Percentiles rank a stretch among this genome's conserved stretches.
These are phyloP conservation scores for Sternarchorhynchus goeldii DNA, from an alignment of 2,797 vertebrate genomes.

Conservation along the genomic window DNA sequence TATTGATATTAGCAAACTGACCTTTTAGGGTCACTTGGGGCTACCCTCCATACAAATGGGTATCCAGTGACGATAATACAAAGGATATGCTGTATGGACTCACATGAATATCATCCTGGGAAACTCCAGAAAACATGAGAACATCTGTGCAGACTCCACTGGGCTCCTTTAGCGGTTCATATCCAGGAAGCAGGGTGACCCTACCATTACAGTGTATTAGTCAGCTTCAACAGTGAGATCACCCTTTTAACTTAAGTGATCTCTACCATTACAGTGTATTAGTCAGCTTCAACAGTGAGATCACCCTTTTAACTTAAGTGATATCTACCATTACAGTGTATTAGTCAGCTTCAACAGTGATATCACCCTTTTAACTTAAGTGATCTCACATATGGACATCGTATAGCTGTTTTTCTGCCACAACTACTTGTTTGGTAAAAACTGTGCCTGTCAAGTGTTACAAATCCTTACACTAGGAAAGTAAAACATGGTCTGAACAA, in stretches of 20 bases:
- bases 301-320: constrained; percentile 23
- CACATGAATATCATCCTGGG: constrained; percentile 23
- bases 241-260: constrained; percentile 18
- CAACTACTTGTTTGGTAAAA: background rate
- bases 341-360: constrained; percentile 26
- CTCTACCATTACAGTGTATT: constrained; percentile 11
- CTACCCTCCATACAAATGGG: constrained; percentile 24
- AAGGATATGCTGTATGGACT: background rate
- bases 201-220: constrained; percentile 29
- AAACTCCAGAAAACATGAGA: constrained; percentile 23
- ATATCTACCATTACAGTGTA: constrained; percentile 11
- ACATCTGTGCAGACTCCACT: constrained; percentile 30
- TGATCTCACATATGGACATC: background rate
- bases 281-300: constrained; percentile 24
- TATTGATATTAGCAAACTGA: background rate
- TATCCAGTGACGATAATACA: constrained; percentile 11
- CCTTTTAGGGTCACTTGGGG: constrained; percentile 19
- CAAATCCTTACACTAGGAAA: background rate
- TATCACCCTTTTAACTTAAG: constrained; percentile 23
- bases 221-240: constrained; percentile 31
- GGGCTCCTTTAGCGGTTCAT: constrained; percentile 31
- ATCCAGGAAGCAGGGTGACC: constrained; percentile 47
- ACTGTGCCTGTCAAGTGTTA: background rate
- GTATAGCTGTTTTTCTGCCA: background rate
- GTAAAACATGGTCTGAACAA: background rate